These are phyloP conservation scores for Peribatodes rhomboidaria DNA, from an alignment of 2,888 invertebrate species.

Conservation along the genomic window DNA sequence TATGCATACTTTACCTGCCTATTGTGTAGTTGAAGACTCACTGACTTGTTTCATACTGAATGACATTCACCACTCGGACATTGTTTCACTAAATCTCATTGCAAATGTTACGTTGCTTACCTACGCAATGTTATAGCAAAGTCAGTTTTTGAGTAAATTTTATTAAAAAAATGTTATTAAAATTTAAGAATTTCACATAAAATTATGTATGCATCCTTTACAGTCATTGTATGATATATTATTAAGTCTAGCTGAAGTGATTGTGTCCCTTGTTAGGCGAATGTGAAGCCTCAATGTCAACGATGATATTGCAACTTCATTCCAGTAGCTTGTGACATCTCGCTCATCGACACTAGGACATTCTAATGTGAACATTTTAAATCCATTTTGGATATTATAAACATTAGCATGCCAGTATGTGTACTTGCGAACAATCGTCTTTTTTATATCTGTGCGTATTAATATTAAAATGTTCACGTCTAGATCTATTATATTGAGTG, in stretches of 20 bases:
- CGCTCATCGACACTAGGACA: conserved; percentile 71
- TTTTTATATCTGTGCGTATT: conserved; percentile 82
- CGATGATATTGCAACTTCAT: conserved; percentile 69
- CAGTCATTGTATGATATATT: conserved; percentile 73
- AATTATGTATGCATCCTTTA: conserved; percentile 66
- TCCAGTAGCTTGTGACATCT: conserved; percentile 77
- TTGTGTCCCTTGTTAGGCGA: conserved; percentile 76
- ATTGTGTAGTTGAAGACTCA: conserved; percentile 56
- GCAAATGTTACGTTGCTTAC: conserved; percentile 44
- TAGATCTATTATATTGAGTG: conserved; percentile 86
- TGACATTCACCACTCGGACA: conserved; percentile 72
- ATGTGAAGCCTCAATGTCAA: conserved; percentile 69
- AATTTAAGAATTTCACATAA: conserved; percentile 65
- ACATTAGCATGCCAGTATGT: conserved; percentile 77
- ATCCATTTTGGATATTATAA: conserved; percentile 79
- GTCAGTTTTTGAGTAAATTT: conserved; percentile 44
- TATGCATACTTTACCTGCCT: conserved; percentile 46
- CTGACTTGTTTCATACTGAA: conserved; percentile 43
- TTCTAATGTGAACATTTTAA: conserved; percentile 84
- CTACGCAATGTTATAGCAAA: conserved; percentile 43
- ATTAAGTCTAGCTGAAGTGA: conserved; percentile 71
- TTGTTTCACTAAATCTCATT: conserved; percentile 61
- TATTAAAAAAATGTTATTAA: conserved; percentile 57
- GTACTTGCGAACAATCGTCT: conserved; percentile 77
- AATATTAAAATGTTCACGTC: conserved; percentile 84